Base-by-base conservation (phyloP, 92 coral and sea anemone genomes). In the Desmophyllum pertusum region DNA sequence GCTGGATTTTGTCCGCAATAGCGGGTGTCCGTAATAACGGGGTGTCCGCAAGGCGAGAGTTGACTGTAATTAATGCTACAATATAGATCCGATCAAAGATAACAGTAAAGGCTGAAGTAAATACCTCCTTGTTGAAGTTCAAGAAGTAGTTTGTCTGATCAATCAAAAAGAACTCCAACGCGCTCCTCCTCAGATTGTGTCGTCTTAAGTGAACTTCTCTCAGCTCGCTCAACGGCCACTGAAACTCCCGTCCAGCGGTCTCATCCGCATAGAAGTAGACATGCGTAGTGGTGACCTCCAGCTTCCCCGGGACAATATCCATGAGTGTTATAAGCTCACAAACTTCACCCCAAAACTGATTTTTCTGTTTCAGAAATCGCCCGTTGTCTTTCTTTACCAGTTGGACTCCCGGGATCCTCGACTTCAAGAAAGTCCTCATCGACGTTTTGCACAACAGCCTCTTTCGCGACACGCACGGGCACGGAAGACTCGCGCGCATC, bases 81-180 rank as follows among this genome's bases (percentile, higher is more conserved):
- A 1, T n/a, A n/a, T 25, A 59, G 10, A 25, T 25, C 29, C 2
- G 3, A 59, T 25, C 17, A 9, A 27, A 59, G 65, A 9, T 17
- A 59, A 25, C 14, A 59, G 65, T 0, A 37, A 37, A 36, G 42
- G 42, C 42, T 8, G 9, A 39, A 6, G 17, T 23, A 40, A 81
- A n/a, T 79, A 94, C 99, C 94, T 96, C 93, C 75, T 96, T 96
- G 76, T 90, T 84, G 84, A 90, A 94, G 82, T 96, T 96, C 41
- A 96, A 83, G 38, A 96, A 96, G 83, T 96, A 96, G 91, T 96
- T 96, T 41, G 98, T 96, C 87, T 96, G 99, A 78, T 96, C 99
- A 43, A 91, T 87, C 23, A 96, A 70, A 67, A 96, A 96, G 87
- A 96, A 96, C 87, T 96, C 99, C 81, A 96, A 65, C 3, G 98